phyloP scores from a whole-genome alignment of 2,797 vertebrate species.

The Rhincodon typus region DNA sequence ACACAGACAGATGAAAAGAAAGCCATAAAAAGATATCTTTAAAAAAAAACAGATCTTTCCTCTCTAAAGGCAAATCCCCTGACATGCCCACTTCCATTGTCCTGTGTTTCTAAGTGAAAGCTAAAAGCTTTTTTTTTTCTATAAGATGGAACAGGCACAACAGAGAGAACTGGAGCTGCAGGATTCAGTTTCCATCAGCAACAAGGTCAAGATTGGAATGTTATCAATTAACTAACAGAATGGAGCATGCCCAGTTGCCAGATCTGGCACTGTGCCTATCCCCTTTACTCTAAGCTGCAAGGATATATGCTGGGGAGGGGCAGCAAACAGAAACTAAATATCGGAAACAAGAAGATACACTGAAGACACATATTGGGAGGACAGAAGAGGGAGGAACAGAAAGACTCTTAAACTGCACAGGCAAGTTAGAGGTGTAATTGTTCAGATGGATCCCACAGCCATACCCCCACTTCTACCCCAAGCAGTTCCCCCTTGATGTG shows the following conservation, averaged over 20 bases:
- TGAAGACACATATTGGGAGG: neutral
- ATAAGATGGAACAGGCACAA: neutral
- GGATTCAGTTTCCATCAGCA: neutral
- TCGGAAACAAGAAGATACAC: neutral
- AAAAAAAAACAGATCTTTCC: neutral
- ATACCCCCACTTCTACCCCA: neutral
- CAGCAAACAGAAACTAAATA: neutral
- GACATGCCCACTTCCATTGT: neutral
- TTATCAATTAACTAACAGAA: neutral
- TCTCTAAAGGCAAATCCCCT: slow-evolving; percentile 20
- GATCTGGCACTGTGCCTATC: neutral
- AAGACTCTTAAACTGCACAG: neutral
- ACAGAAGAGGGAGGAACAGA: neutral
- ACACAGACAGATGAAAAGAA: slow-evolving; percentile 14
- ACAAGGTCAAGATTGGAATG: slow-evolving; percentile 21
- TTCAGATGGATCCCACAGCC: no score
- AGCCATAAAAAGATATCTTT: slow-evolving; percentile 29
- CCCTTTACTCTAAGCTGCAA: neutral
- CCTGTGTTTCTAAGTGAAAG: neutral
- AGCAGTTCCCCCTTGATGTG: neutral
- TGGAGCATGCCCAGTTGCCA: neutral
- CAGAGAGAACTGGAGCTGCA: neutral
- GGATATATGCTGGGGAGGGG: neutral
- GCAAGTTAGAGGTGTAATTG: neutral
- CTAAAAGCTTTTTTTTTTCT: neutral